A percentile compares a stretch with the other conserved stretches of the same genome.
Evolutionary conservation across 2,888 invertebrate genomes (phyloP).

Genomic region (Hecatera dysodea): DNA sequence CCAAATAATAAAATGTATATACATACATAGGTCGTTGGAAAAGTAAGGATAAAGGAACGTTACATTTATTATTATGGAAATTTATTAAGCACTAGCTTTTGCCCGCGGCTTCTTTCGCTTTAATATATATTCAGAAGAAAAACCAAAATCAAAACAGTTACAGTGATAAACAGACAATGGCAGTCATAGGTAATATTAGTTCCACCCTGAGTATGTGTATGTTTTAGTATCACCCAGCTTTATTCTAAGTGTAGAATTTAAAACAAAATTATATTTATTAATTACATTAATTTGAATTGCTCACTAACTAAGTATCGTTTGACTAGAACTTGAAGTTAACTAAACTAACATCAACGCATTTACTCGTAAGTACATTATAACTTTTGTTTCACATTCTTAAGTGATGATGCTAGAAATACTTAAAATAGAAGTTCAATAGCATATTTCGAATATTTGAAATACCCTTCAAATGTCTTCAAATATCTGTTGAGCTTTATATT

Average conservation of each 20-base stretch:
- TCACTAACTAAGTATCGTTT: neutral
- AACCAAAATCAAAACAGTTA: no score
- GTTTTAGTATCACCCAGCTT: no score
- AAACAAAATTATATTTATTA: neutral
- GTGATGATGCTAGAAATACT: slow-evolving; percentile 13
- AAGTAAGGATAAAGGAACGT: neutral
- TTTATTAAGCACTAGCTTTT: neutral
- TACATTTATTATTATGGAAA: slow-evolving; percentile 5
- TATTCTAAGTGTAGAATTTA: neutral
- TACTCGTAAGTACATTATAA: neutral
- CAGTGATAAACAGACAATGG: no score
- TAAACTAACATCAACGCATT: neutral
- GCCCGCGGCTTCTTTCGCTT: neutral
- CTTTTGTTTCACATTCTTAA: neutral
- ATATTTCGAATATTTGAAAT: slow-evolving; percentile 10
- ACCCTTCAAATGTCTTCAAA: neutral
- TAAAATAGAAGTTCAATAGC: slow-evolving; percentile 6
- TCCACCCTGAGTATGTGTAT: no score
- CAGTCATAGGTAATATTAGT: no score
- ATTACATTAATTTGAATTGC: neutral
- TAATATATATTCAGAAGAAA: no score
- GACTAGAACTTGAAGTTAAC: neutral
- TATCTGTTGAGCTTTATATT: neutral
- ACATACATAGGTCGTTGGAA: slow-evolving; percentile 4
- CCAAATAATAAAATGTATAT: slow-evolving; percentile 28